These are phyloP conservation scores for Drosophila engyochracea DNA, from an alignment of 2,888 invertebrate genomes.

Conservation along the genomic window DNA sequence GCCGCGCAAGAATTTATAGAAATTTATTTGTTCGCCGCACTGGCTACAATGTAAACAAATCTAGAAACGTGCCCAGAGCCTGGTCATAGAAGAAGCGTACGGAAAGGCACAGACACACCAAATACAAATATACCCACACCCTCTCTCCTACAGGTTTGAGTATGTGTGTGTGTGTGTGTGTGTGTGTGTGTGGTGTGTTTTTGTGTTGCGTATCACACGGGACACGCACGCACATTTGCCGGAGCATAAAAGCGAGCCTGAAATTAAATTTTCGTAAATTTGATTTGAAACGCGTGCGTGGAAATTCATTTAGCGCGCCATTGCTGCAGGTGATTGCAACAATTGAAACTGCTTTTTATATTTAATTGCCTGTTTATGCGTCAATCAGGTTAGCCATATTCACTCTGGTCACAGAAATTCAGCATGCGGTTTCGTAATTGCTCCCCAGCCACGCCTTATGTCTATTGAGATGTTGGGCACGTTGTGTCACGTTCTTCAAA, in stretches of 20 bases:
- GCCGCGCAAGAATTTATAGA: conserved; percentile 81
- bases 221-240: conserved; percentile 67
- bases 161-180: background rate
- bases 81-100: conserved; percentile 47
- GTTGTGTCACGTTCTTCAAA: conserved; percentile 80
- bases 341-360: conserved; percentile 51
- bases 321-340: conserved; percentile 50
- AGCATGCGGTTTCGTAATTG: conserved; percentile 44
- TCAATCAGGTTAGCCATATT: conserved; percentile 67
- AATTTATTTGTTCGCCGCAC: conserved; percentile 72
- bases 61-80: conserved; percentile 69
- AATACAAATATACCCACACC: conserved; percentile 36
- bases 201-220: conserved; percentile 36
- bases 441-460: conserved; percentile 24
- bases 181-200: background rate
- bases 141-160: conserved; percentile 7
- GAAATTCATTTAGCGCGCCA: conserved; percentile 70
- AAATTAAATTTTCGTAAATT: conserved; percentile 78
- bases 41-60: conserved; percentile 77
- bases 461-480: conserved; percentile 66
- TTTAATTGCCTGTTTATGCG: conserved; percentile 77
- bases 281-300: conserved; percentile 76
- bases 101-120: conserved; percentile 37
- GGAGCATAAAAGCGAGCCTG: conserved; percentile 69
- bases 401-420: conserved; percentile 11